A percentile compares a stretch with the other conserved stretches of the same genome.
These are phyloP conservation scores for Ursus arctos DNA, from an alignment of 2,113 vertebrate species.

Conservation along the genomic window DNA sequence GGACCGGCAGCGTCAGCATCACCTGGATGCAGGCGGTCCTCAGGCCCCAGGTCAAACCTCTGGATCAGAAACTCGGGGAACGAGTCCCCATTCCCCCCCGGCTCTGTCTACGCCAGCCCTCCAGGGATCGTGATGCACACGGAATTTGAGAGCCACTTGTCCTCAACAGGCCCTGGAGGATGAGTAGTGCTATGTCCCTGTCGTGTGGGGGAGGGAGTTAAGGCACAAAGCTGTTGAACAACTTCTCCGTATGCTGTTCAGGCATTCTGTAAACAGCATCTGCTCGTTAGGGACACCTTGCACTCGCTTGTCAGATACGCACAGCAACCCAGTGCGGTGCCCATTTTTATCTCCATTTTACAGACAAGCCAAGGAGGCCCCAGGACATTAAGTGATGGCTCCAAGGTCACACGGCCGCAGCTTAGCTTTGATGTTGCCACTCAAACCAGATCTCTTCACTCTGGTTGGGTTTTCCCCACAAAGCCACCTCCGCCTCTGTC, in stretches of 20 bases:
- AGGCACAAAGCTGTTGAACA: accelerated
- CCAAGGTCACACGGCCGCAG: accelerated
- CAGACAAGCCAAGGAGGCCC: neutral
- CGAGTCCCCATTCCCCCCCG: neutral
- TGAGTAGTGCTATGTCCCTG: neutral
- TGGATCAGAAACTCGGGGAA: neutral
- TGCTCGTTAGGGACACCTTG: accelerated
- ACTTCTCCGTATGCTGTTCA: neutral
- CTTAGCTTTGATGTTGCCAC: neutral
- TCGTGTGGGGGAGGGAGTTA: neutral
- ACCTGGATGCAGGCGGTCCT: neutral
- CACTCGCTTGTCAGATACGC: neutral
- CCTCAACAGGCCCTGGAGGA: neutral
- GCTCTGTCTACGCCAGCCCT: neutral
- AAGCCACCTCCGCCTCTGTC: neutral
- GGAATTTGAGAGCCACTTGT: neutral
- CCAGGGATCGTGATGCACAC: accelerated
- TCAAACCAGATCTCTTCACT: neutral
- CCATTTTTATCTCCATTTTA: neutral
- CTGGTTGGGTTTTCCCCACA: neutral
- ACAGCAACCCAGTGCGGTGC: accelerated
- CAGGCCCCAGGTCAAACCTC: accelerated
- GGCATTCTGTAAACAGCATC: neutral
- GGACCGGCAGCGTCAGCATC: neutral
- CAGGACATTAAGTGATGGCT: neutral